Percentiles rank a stretch among this genome's conserved stretches.
These are phyloP conservation scores for Ateles fusciceps DNA, from an alignment of 2,797 vertebrate species.

Conservation along the genomic window DNA sequence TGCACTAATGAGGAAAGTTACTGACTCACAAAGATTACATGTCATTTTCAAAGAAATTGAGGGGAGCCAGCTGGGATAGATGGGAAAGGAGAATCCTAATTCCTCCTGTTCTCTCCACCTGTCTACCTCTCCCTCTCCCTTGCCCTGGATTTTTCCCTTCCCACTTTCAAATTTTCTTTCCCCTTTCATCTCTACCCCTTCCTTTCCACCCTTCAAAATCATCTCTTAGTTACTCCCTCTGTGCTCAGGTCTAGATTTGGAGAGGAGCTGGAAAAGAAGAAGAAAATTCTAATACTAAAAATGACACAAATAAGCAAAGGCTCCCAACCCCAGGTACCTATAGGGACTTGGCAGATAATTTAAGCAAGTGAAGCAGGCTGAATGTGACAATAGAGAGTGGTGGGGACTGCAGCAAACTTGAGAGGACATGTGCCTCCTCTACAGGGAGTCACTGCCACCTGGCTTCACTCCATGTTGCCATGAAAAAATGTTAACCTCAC, in stretches of 20 bases:
- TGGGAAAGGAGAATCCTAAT: neutral
- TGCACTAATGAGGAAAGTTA: slow-evolving; percentile 54
- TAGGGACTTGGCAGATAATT: neutral
- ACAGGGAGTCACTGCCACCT: neutral
- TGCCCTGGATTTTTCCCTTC: neutral
- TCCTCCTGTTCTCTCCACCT: neutral
- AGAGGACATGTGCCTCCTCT: no score
- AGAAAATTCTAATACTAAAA: neutral
- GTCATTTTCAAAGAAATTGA: slow-evolving; percentile 32
- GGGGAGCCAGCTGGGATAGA: neutral
- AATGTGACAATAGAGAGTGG: neutral
- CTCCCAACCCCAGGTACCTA: neutral
- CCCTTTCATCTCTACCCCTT: neutral
- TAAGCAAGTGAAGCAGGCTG: neutral
- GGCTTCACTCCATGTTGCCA: neutral
- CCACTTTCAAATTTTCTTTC: neutral
- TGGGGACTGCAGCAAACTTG: neutral
- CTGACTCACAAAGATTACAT: slow-evolving; percentile 30
- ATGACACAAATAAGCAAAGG: neutral
- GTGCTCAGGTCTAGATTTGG: neutral
- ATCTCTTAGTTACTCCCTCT: neutral
- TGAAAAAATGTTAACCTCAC: neutral
- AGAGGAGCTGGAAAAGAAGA: neutral
- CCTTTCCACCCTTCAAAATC: neutral
- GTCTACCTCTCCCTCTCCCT: neutral